Conservation (phyloP, 2,113 vertebrate species). For the Notechis scutatus region DNA sequence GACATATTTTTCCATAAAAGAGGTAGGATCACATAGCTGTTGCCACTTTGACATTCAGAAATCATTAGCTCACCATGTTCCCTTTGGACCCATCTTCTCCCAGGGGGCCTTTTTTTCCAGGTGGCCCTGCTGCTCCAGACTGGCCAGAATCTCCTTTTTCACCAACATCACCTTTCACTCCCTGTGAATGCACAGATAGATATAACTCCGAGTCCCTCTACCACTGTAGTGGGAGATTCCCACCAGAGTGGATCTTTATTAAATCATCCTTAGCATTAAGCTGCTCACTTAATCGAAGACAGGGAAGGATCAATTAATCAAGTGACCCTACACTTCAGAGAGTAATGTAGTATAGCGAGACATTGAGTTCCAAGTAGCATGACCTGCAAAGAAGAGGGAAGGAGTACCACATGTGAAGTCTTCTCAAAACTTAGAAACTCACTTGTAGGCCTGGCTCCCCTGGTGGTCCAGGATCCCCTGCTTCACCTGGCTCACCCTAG, state of each 20-base stretch:
- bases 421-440: constrained; percentile 56
- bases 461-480: constrained; percentile 77
- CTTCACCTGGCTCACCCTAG: constrained; percentile 88
- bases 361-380: not conserved
- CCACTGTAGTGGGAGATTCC: not conserved
- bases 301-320: not conserved
- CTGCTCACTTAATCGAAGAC: not conserved
- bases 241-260: not conserved
- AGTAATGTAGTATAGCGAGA: not conserved
- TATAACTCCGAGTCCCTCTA: not conserved
- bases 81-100: constrained; percentile 92
- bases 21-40: not conserved
- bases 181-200: constrained; percentile 65
- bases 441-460: constrained; percentile 77
- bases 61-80: constrained; percentile 70
- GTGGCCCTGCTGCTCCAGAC: constrained; percentile 80
- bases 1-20: not conserved
- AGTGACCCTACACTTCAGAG: not conserved
- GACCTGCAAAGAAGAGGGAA: not conserved
- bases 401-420: not conserved
- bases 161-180: constrained; percentile 80
- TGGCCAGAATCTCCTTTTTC: constrained; percentile 87
- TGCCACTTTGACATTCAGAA: not conserved
- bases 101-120: constrained; percentile 81
- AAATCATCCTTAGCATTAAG: not conserved